Percentiles rank a stretch among this genome's conserved stretches.
Evolutionary conservation across 2,888 invertebrate species (phyloP).

Genomic region (Hydrotaea diabolus): DNA sequence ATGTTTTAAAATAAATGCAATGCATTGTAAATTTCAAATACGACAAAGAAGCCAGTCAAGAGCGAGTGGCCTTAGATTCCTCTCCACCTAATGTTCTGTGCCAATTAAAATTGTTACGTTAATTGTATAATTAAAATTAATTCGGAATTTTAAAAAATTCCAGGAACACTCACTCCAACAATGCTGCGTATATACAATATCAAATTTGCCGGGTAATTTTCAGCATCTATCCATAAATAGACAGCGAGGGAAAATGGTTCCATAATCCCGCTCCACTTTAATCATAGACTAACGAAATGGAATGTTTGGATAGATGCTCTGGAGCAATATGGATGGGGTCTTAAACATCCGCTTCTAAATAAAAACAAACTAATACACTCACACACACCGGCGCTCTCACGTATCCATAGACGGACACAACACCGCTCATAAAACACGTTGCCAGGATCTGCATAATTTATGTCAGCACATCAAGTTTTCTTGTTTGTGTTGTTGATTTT

Average conservation of each 20-base stretch:
- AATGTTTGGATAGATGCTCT: too few relatives aligned
- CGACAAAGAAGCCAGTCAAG: too few relatives aligned
- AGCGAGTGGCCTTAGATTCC: not conserved
- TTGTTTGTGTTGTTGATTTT: slow-evolving; percentile 23
- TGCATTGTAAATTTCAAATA: not conserved
- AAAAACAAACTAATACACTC: not conserved
- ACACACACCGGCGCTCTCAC: not conserved
- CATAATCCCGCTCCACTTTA: slow-evolving; percentile 18
- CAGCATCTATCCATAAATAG: not conserved
- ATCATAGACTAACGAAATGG: slow-evolving; percentile 20
- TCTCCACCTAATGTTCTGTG: not conserved
- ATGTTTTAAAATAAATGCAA: slow-evolving; percentile 2
- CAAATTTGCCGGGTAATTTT: not conserved
- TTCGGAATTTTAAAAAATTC: slow-evolving; percentile 19
- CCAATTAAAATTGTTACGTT: slow-evolving; percentile 38
- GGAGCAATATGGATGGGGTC: not conserved
- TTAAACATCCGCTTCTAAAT: not conserved
- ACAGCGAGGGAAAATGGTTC: not conserved
- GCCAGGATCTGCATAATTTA: slow-evolving; percentile 78
- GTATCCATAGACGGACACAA: not conserved
- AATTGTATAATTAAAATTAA: slow-evolving; percentile 53
- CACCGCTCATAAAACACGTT: slow-evolving; percentile 73
- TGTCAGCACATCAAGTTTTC: slow-evolving; percentile 70
- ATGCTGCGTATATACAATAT: not conserved
- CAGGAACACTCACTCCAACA: not conserved